Evolutionary conservation across 2,797 vertebrate species (phyloP).

Genomic region (Champsocephalus esox): DNA sequence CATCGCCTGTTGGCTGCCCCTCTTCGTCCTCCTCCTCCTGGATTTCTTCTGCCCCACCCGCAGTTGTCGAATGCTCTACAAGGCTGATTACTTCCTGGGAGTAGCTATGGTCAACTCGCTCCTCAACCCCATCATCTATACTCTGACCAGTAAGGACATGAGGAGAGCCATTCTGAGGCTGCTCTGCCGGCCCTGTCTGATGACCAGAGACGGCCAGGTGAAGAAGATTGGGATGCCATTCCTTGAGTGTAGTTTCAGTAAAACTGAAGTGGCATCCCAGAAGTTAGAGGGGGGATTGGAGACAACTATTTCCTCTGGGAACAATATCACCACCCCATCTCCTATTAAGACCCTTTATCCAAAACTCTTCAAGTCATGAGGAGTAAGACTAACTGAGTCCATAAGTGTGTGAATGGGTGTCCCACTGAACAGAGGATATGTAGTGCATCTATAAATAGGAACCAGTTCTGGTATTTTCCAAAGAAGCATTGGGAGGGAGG

Average conservation of each 20-base stretch:
- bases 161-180: conserved; percentile 88
- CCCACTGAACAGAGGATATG: conserved; percentile 45
- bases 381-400: conserved; percentile 8
- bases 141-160: conserved; percentile 91
- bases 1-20: conserved; percentile 92
- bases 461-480: conserved; percentile 19
- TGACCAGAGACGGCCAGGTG: conserved; percentile 83
- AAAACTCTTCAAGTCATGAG: conserved; percentile 78
- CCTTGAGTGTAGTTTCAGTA: conserved; percentile 89
- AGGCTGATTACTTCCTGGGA: conserved; percentile 91
- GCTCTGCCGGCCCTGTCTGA: conserved; percentile 83
- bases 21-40: conserved; percentile 90
- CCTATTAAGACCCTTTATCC: conserved; percentile 80
- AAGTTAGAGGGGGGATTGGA: conserved; percentile 83
- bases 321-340: conserved; percentile 76
- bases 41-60: conserved; percentile 86
- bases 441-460: conserved; percentile 24
- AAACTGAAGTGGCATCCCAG: conserved; percentile 84
- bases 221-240: conserved; percentile 85
- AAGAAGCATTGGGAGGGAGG: not conserved
- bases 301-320: conserved; percentile 86
- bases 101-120: conserved; percentile 93
- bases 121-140: conserved; percentile 94
- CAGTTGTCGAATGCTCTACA: conserved; percentile 84
- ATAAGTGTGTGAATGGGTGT: conserved; percentile 37